phyloP scores from a whole-genome alignment of 2,888 invertebrate genomes.

The Drosophila histrio region DNA sequence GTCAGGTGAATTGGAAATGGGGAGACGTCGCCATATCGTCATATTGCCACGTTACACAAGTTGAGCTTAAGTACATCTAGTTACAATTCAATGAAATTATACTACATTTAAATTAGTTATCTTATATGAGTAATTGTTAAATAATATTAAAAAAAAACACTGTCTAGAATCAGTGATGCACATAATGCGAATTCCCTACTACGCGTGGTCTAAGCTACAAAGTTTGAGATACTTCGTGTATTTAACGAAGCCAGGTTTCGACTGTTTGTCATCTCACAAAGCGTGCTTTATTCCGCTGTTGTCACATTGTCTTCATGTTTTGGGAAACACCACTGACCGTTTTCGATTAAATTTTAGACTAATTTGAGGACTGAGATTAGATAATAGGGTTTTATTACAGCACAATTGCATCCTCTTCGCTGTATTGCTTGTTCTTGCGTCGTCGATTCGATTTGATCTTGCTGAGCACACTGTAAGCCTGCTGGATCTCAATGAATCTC shows the following conservation, averaged over 20 bases:
- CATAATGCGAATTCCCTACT: no score
- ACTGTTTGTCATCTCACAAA: no score
- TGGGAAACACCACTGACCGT: no score
- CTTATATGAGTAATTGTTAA: background rate
- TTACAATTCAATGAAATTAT: background rate
- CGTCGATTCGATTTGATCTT: slow-evolving; percentile 91
- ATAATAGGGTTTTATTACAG: slow-evolving; percentile 41
- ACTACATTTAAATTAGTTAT: background rate
- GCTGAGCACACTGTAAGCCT: slow-evolving; percentile 95
- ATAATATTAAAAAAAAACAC: background rate
- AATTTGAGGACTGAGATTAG: background rate
- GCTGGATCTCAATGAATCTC: slow-evolving; percentile 95
- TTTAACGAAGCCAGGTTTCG: no score
- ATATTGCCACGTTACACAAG: slow-evolving; percentile 8
- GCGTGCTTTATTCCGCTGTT: no score
- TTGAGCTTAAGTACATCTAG: background rate
- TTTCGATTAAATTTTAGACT: background rate
- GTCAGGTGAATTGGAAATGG: background rate
- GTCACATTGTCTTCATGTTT: no score
- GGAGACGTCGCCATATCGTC: background rate
- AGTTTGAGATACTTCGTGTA: no score
- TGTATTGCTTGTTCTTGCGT: slow-evolving; percentile 89
- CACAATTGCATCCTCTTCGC: slow-evolving; percentile 84
- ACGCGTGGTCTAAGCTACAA: no score
- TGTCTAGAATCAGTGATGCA: no score